Conservation (phyloP, 2,888 invertebrate genomes). For the Scelioninae gen. 1 region DNA sequence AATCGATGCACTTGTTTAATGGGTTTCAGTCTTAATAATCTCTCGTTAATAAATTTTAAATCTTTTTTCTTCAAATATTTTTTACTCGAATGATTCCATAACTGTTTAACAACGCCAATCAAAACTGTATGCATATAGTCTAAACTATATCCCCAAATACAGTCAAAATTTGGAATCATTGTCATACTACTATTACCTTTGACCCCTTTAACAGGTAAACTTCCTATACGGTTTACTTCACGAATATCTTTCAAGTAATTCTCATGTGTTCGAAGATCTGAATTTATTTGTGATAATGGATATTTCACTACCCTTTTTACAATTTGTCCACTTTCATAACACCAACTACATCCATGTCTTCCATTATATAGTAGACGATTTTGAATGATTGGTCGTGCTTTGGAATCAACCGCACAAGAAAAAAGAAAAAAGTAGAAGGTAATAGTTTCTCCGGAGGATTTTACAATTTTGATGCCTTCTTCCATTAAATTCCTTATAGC, state of each 20-base stretch:
- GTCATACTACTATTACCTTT: slow-evolving; percentile 17
- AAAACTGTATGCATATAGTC: slow-evolving; percentile 60
- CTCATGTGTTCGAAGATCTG: neutral
- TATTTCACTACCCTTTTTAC: slow-evolving; percentile 7
- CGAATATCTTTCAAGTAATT: slow-evolving; percentile 16
- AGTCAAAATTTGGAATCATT: slow-evolving; percentile 43
- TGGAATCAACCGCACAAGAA: slow-evolving; percentile 25
- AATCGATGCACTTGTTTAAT: slow-evolving; percentile 24
- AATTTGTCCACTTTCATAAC: neutral
- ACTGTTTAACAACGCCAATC: slow-evolving; percentile 40
- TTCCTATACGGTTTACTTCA: neutral
- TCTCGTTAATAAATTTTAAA: neutral
- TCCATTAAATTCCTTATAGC: slow-evolving; percentile 4
- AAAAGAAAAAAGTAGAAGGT: slow-evolving; percentile 31
- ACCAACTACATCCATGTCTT: slow-evolving; percentile 13
- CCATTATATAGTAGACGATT: slow-evolving; percentile 17
- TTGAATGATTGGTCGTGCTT: slow-evolving; percentile 16
- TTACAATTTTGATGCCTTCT: slow-evolving; percentile 11
- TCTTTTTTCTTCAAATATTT: neutral
- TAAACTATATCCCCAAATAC: slow-evolving; percentile 53
- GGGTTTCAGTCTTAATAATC: slow-evolving; percentile 8
- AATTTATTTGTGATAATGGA: neutral
- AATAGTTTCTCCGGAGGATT: neutral
- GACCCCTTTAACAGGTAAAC: neutral
- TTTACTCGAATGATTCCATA: slow-evolving; percentile 36